Evolutionary conservation across 2,888 invertebrate genomes (phyloP).

Genomic region (Noctua janthina): DNA sequence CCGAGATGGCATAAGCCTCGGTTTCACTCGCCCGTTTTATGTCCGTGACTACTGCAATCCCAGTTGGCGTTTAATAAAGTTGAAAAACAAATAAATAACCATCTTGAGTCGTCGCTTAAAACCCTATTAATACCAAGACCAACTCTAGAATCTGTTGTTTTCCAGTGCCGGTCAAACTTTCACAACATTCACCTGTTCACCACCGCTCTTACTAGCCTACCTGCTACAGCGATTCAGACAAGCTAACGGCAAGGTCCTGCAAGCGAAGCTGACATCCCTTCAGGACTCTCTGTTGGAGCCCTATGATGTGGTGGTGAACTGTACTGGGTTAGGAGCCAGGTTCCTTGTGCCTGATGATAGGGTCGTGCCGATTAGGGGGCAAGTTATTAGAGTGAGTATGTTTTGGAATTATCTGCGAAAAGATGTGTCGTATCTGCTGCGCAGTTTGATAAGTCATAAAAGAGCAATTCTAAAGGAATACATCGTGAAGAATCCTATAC

Average conservation of each 20-base stretch:
- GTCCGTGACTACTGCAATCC: too few species aligned
- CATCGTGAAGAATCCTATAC: neutral
- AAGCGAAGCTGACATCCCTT: conserved; percentile 74
- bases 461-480: neutral
- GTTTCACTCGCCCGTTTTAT: neutral
- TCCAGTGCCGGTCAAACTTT: conserved; percentile 91
- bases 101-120: neutral
- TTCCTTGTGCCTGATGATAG: conserved; percentile 91
- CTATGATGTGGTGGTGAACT: conserved; percentile 94
- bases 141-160: conserved; percentile 9
- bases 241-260: conserved; percentile 91
- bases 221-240: conserved; percentile 91
- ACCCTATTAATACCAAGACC: neutral
- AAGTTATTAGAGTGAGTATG: conserved; percentile 91
- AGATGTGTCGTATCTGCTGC: neutral
- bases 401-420: neutral
- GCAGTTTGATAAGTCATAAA: neutral
- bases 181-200: conserved; percentile 92
- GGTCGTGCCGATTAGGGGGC: conserved; percentile 93
- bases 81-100: neutral
- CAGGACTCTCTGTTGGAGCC: conserved; percentile 82
- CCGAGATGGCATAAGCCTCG: neutral
- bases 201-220: conserved; percentile 92
- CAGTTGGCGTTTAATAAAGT: neutral
- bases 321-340: conserved; percentile 93